A percentile compares a stretch with the other conserved stretches of the same genome.
Conservation (phyloP, 2,888 invertebrate species). For the Diplolepis rosae region DNA sequence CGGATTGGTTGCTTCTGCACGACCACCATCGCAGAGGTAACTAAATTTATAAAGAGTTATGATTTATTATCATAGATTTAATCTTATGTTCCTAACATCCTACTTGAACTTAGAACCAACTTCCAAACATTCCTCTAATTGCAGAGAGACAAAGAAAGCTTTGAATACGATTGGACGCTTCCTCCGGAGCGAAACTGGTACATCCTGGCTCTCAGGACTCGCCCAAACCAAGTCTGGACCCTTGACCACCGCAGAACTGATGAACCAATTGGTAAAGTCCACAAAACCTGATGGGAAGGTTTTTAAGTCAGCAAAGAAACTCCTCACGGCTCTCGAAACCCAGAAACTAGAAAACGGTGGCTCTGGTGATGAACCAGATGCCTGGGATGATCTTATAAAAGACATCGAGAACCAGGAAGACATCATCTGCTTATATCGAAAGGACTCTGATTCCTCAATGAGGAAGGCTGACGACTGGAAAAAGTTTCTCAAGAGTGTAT, state of each 20-base stretch:
- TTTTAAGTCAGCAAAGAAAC: constrained; percentile 41
- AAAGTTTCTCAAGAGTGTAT: constrained; percentile 45
- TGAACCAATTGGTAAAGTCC: constrained; percentile 37
- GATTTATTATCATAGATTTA: too few relatives aligned
- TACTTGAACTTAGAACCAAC: too few relatives aligned
- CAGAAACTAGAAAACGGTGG: neutral
- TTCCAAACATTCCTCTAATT: constrained; percentile 9
- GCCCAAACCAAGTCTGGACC: constrained; percentile 38
- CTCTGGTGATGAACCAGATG: constrained; percentile 31
- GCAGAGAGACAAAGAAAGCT: constrained; percentile 47
- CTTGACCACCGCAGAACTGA: constrained; percentile 44
- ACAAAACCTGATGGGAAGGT: constrained; percentile 34
- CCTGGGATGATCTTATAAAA: constrained; percentile 45
- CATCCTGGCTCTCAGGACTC: constrained; percentile 42
- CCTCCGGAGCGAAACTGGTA: constrained; percentile 44
- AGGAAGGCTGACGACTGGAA: constrained; percentile 51
- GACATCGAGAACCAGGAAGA: constrained; percentile 50
- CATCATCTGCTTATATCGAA: constrained; percentile 53
- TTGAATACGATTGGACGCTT: constrained; percentile 43
- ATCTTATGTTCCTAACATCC: neutral
- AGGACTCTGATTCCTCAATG: constrained; percentile 39
- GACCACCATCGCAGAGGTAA: constrained; percentile 41
- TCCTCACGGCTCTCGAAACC: constrained; percentile 33
- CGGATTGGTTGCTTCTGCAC: constrained; percentile 29
- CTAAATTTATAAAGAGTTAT: neutral